Base-by-base conservation (phyloP, 2,888 invertebrate genomes). In the Pollenia angustigena region DNA sequence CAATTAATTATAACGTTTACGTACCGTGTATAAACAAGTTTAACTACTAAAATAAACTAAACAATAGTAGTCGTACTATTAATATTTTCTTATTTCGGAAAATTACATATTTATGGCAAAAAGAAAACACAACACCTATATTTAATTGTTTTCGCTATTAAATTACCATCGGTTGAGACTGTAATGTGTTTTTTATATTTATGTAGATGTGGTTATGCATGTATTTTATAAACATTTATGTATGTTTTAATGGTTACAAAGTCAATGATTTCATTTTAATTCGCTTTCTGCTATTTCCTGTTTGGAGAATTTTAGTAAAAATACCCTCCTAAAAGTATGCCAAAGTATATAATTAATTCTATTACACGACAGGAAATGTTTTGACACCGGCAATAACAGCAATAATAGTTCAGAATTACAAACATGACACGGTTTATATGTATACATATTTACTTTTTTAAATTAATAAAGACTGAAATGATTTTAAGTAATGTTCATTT, bases 1-100 rank as follows among this genome's bases (percentile, higher is more conserved):
- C 0, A 14, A 42, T 42, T 71, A 54, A 44, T 54, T 54, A 56
- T 71, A 44, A 56, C 18, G 71, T 71, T 54, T 71, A 71, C 71
- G 71, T 12, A 40, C 54, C 12, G 1, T 4, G 11, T 1, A 42
- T 12, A 7, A 46, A 1, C 11, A 56, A 56, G 3, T 11, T 10
- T 23, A 18, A 11, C 11, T 18, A 23, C 9, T 56, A 11, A 56
- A 54, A 56, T 23, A n/a, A 32, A 6, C 32, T 32, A 32, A 6
- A 32, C 32, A 32, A 32, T 32, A 6, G 6, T 0, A 6, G 4
- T 32, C 32, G 32, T 32, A 0, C 4, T 32, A 32, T 32, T 32
- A 32, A 32, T 32, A 32, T 32, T 32, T 32, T 6, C 4, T 32
- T 6, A 32, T 32, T 32, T 32, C 32, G 4, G 32, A 32, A 32